Base-by-base conservation (phyloP, 2,888 invertebrate genomes). In the Patella ulyssiponensis region DNA sequence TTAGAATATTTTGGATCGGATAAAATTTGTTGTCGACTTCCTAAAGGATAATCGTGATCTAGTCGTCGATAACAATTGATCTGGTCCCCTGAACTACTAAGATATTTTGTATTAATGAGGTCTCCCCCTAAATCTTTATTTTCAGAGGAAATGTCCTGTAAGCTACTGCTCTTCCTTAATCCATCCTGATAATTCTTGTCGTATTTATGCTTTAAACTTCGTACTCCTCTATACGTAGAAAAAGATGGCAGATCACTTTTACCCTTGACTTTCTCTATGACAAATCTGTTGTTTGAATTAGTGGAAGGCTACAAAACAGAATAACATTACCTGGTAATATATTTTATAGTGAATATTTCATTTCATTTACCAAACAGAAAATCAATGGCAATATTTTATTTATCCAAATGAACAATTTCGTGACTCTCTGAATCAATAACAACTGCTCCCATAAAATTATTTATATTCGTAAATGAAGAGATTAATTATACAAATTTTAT, bases 171-270 rank as follows among this genome's bases (percentile, higher is more conserved):
- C 79, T 90, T 91, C 33, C 89, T 82, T 56, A 91, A 81, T 7
- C 88, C 89, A 54, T 91, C 90, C 77, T 87, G 86, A 78, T 89
- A 86, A 70, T 86, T 84, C 71, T 87, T 87, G 79, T 91, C 90
- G 77, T 87, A 86, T 77, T 87, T 87, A 81, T 90, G 90, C 80
- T 91, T 91, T 82, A 91, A 85, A 77, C 88, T 90, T 52, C 91
- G 88, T 7, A 91, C 88, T 52, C 90, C 89, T 23, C 88, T 83
- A 79, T 90, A 91, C 0, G 89, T 90, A 20, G 84, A 78, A 69
- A 85, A 86, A 23, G 84, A 80, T n/a, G 85, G 86, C 11, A 78
- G 73, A 33, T 81, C 81, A 27, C 84, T 83, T 54, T 85, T 85
- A 11, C 75, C 72, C 76, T 84, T 85, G 3, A 85, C 82, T 75